Conservation (phyloP, 1,140 invertebrate genomes). For the Leptoteleia sp. region DNA sequence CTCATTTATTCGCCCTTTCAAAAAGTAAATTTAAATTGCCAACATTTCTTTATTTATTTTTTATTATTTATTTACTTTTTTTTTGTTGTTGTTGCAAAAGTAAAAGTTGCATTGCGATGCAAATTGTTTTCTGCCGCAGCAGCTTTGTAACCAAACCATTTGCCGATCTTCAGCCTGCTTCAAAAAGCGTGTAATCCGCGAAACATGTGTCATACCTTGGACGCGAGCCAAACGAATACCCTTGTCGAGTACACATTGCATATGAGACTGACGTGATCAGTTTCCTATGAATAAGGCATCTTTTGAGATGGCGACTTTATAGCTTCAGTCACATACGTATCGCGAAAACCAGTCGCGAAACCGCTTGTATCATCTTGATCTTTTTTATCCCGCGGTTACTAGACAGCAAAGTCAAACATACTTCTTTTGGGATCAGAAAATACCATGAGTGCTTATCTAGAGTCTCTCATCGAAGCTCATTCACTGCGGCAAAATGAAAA, state of each 20-base stretch:
- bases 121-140: constrained; percentile 39
- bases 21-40: too few relatives aligned
- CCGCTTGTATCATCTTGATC: constrained; percentile 41
- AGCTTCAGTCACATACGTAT: constrained; percentile 43
- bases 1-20: too few relatives aligned
- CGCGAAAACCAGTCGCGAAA: constrained; percentile 40
- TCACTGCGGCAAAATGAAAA: constrained; percentile 28
- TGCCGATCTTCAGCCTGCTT: constrained; percentile 34
- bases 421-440: constrained; percentile 44
- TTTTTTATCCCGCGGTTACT: constrained; percentile 52
- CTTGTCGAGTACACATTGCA: constrained; percentile 51
- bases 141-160: constrained; percentile 37
- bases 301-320: constrained; percentile 60
- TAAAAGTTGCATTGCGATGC: constrained; percentile 21
- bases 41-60: too few relatives aligned
- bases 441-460: constrained; percentile 37
- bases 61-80: too few relatives aligned
- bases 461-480: constrained; percentile 17
- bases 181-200: constrained; percentile 54
- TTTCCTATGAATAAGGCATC: constrained; percentile 64
- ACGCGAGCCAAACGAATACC: constrained; percentile 58
- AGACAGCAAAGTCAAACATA: constrained; percentile 54
- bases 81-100: too few relatives aligned
- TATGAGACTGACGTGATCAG: constrained; percentile 58
- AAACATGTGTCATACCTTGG: constrained; percentile 57